Conservation (phyloP, 2,888 invertebrate genomes). For the Cataglyphis albicans region DNA sequence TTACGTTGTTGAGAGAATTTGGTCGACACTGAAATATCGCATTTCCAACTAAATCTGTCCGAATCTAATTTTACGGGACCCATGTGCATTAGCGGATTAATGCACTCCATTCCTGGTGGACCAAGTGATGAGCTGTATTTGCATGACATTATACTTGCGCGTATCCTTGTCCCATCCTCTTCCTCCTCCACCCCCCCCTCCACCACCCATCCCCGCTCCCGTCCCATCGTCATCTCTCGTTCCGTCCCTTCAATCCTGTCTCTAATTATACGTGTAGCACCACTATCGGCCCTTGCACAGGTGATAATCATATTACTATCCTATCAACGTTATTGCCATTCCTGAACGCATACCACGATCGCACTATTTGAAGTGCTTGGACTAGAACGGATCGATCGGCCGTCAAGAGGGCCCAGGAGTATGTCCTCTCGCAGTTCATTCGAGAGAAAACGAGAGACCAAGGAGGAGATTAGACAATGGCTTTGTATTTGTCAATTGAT, state of each 20-base stretch:
- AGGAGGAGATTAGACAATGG: slow-evolving; percentile 61
- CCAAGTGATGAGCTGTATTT: slow-evolving; percentile 84
- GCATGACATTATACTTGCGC: slow-evolving; percentile 83
- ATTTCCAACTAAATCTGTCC: slow-evolving; percentile 80
- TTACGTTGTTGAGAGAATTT: slow-evolving; percentile 67
- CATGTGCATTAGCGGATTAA: slow-evolving; percentile 84
- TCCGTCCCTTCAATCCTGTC: slow-evolving; percentile 79
- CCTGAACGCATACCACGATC: slow-evolving; percentile 78
- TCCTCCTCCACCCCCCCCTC: slow-evolving; percentile 53
- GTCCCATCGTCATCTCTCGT: slow-evolving; percentile 50
- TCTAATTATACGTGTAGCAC: slow-evolving; percentile 83
- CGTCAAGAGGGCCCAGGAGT: slow-evolving; percentile 71
- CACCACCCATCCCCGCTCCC: slow-evolving; percentile 51
- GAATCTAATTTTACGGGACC: slow-evolving; percentile 83
- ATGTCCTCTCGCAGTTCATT: slow-evolving; percentile 67
- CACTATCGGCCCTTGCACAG: slow-evolving; percentile 81
- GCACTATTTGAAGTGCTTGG: slow-evolving; percentile 80
- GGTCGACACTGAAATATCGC: slow-evolving; percentile 79
- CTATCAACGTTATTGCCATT: slow-evolving; percentile 85
- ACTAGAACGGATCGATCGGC: slow-evolving; percentile 73
- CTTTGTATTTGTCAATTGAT: slow-evolving; percentile 54
- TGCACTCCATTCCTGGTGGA: slow-evolving; percentile 82
- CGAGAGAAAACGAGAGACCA: slow-evolving; percentile 40
- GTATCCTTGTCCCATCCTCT: slow-evolving; percentile 60
- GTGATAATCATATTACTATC: slow-evolving; percentile 85